Evolutionary conservation across 2,888 invertebrate species (phyloP), one percentile per base, ranked within the genome.

Genomic region (Sesamia inferens): DNA sequence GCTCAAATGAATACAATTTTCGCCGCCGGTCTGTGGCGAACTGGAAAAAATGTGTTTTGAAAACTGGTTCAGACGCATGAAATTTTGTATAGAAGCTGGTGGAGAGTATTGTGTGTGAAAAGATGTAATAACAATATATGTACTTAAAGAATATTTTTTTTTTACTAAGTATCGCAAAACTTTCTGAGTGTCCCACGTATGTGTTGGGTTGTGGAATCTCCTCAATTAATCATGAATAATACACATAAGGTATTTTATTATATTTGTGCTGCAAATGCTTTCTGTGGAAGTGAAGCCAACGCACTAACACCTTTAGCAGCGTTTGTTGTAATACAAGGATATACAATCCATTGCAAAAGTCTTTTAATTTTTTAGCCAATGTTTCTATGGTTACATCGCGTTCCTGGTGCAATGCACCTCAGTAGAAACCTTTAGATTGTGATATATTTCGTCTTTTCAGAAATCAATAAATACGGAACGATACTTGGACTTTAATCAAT

Each of bases 371-470:
- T 39, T 14, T 55, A 19, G 7, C 16, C 14, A 5, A 14, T 63
- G 3, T 47, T 54, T 54, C n/a, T 24, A 31, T 6, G 14, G 16
- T 24, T 10, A 62, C 24, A 48, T 10, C 13, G 13, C 2, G 0
- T 42, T 58, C 8, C 5, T 4, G 5, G 4, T 74, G n/a, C 6
- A 65, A 42, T 7, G 10, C 24, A 11, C n/a, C n/a, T 16, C 1
- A 19, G 10, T 11, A 58, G 11, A 57, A 39, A 39, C 22, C 47
- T 51, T 59, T 8, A 4, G 8, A 54, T 14, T 8, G 8, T 75
- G 5, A 75, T 42, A 48, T 39, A 47, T 47, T 77, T 39, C 48
- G 31, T 51, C 5, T 65, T 82, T 71, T 62, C 82, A 81, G 81
- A 55, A 11, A 48, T 67, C 67, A 44, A 14, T 44, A 22, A 31